Base-by-base conservation (phyloP, 2,888 invertebrate species). In the Poecilus cupreus region DNA sequence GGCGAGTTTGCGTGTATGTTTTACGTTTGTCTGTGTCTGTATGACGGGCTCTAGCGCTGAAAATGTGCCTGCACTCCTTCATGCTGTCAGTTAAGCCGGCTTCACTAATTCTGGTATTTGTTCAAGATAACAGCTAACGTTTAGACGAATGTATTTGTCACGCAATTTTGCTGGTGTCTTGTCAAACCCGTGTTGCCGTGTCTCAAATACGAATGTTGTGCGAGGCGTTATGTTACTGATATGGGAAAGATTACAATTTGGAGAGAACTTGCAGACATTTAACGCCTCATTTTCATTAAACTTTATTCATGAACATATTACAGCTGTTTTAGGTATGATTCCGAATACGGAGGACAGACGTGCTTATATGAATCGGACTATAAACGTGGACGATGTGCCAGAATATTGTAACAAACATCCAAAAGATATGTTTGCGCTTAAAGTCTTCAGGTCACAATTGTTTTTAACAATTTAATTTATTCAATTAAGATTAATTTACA, bases 91-190 rank as follows among this genome's bases (percentile, higher is more conserved):
- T 54, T 54, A 54, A 54, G 22, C 54, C 54, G 22, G 20, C 22
- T 20, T 22, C 22, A 54, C 54, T 54, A 54, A 54, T 54, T 54
- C 54, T 54, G 54, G 22, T 54, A 54, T 54, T 54, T 54, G 54
- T 54, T 22, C 6, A 22, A 54, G 54, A 54, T 54, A 54, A 54
- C 54, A 54, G 22, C 54, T 18, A 22, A n/a, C 22, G 54, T 54
- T 54, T 54, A 54, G 54, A 54, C 54, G 54, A 54, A 54, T 54
- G 54, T 54, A 22, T 54, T 54, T 54, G 54, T 54, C 54, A 54
- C 54, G 54, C 22, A 54, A 54, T 54, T 54, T 54, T 54, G 54
- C 54, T 54, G 16, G 54, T 54, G 54, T 20, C 54, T 54, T 54
- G 54, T 22, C 54, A 54, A 54, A 54, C 54, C 54, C 54, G 20